Base-by-base conservation (phyloP, 2,113 vertebrate genomes). In the Aleadryas rufinucha region DNA sequence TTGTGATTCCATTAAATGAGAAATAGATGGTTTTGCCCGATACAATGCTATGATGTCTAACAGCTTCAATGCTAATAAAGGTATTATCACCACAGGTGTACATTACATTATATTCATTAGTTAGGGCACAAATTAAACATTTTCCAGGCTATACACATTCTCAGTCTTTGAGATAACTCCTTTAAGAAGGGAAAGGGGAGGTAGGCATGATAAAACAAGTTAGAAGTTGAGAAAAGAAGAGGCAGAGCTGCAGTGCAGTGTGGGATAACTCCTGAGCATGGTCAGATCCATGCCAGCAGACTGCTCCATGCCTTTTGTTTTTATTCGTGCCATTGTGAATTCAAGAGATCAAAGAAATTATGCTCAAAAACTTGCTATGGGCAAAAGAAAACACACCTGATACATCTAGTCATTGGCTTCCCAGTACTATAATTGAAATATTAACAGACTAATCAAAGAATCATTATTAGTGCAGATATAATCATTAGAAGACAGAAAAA, bases 11-110 rank as follows among this genome's bases (percentile, higher is more conserved):
- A 90, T 96, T 97, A 97, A 96, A 96, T 97, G 96, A 98, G 95
- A 93, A 97, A 86, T 90, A 96, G 95, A 94, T 92, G 86, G 86
- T n/a, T 97, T 97, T 97, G 91, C 90, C 90, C 35, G 41, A 97
- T 97, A 96, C 23, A 94, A 90, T 72, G 72, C 95, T 97, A 97
- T 96, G 96, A 97, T 97, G 95, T 97, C 94, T 97, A 89, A 87
- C 65, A 97, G 88, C 85, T 96, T 88, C 96, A 96, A 93, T 93
- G 91, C 50, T 97, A 96, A 97, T 97, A 97, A 95, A 97, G 88
- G 47, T 93, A 92, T 97, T 97, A 98, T 92, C 96, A 93, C 94
- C 93, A 97, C 96, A 97, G 97, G 97, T 98, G 95, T 94, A 91
- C 92, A 37, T 65, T 93, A 92, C 84, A 93, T 97, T 97, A 94